Percentiles rank a stretch among this genome's conserved stretches.
These are phyloP conservation scores for Drosophila parabipectinata DNA, from an alignment of 1,140 invertebrate genomes.

Conservation along the genomic window DNA sequence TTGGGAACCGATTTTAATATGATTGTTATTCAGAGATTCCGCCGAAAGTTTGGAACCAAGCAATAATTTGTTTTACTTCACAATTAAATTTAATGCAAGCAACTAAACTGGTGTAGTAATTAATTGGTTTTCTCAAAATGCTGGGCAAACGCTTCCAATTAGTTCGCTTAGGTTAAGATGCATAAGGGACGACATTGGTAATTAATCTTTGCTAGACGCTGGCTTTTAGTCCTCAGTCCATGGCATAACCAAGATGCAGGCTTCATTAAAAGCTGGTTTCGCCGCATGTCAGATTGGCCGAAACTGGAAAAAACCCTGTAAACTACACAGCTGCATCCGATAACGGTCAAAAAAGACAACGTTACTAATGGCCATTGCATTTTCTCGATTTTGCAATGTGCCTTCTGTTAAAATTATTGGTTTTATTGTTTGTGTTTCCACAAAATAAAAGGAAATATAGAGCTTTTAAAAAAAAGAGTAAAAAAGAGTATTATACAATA, in stretches of 20 bases:
- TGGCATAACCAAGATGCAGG: constrained; percentile 9
- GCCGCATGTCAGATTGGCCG: background rate
- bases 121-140: background rate
- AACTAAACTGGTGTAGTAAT: constrained; percentile 9
- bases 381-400: constrained; percentile 9
- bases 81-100: constrained; percentile 25
- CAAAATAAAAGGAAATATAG: too few species aligned
- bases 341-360: constrained; percentile 2
- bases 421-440: constrained; percentile 2
- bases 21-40: constrained; percentile 44
- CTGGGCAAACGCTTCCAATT: background rate
- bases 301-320: background rate
- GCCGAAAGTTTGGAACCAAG: background rate
- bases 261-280: constrained; percentile 26
- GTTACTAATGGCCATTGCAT: constrained; percentile 45
- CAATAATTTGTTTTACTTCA: background rate
- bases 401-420: background rate
- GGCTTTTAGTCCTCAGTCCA: background rate
- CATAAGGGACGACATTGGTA: constrained; percentile 1
- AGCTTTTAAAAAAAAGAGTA: too few species aligned
- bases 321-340: background rate
- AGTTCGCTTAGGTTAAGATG: too few species aligned
- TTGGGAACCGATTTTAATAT: constrained; percentile 41
- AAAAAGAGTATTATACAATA: too few species aligned
- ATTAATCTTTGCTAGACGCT: constrained; percentile 31